A percentile compares a stretch with the other conserved stretches of the same genome.
phyloP scores from a whole-genome alignment of 2,888 invertebrate genomes.

The Atherix ibis region DNA sequence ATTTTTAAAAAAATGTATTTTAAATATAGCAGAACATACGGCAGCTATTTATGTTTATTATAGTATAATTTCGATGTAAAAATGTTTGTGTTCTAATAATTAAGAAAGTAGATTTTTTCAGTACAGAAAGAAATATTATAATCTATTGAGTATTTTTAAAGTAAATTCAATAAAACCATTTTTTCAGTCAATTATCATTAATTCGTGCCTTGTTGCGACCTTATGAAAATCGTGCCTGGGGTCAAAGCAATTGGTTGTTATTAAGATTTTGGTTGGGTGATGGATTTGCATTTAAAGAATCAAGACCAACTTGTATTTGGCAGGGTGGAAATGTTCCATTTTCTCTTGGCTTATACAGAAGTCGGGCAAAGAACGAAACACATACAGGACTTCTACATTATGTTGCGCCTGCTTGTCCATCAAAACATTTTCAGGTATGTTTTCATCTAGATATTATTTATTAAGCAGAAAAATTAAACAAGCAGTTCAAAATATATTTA shows the following conservation, averaged over 20 bases:
- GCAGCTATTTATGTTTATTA: no score
- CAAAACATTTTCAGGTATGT: slow-evolving; percentile 24
- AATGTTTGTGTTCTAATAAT: no score
- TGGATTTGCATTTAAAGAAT: slow-evolving; percentile 60
- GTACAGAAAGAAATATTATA: slow-evolving; percentile 4
- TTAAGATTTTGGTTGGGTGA: slow-evolving; percentile 72
- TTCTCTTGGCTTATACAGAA: slow-evolving; percentile 25
- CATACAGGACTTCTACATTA: slow-evolving; percentile 31
- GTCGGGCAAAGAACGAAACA: slow-evolving; percentile 29
- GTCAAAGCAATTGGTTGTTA: slow-evolving; percentile 72
- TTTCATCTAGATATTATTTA: slow-evolving; percentile 34
- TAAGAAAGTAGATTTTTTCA: no score
- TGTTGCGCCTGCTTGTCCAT: slow-evolving; percentile 30
- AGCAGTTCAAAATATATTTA: slow-evolving; percentile 54
- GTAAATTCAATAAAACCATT: slow-evolving; percentile 1
- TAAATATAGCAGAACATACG: no score
- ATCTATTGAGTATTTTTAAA: neutral
- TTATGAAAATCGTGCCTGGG: slow-evolving; percentile 69
- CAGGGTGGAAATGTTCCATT: slow-evolving; percentile 32
- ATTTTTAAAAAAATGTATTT: slow-evolving; percentile 1
- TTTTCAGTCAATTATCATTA: slow-evolving; percentile 41
- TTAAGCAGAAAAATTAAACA: slow-evolving; percentile 18
- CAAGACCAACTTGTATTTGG: slow-evolving; percentile 39
- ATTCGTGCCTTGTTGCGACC: slow-evolving; percentile 55
- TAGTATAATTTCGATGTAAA: slow-evolving; percentile 10